phyloP scores from a whole-genome alignment of 2,888 invertebrate genomes.

The Chloroclysta siterata region DNA sequence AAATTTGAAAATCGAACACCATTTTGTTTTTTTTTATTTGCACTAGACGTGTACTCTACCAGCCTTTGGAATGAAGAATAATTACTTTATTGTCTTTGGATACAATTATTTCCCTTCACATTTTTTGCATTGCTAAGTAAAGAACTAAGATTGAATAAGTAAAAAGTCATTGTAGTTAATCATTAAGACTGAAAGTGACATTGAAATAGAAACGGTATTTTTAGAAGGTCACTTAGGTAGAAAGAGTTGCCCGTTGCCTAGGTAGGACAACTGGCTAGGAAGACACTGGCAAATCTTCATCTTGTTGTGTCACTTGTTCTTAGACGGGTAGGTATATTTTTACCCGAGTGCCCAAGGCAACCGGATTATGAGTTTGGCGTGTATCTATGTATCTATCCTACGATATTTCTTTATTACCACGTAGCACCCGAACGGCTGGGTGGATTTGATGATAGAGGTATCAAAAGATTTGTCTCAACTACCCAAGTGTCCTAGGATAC shows the following conservation, averaged over 20 bases:
- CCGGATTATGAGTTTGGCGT: no score
- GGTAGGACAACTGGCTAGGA: no score
- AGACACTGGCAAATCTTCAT: no score
- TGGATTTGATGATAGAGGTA: no score
- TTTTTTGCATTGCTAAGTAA: slow-evolving; percentile 47
- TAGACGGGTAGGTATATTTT: no score
- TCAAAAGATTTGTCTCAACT: no score
- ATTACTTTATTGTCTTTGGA: slow-evolving; percentile 34
- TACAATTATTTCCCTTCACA: slow-evolving; percentile 58
- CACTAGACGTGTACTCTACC: slow-evolving; percentile 56
- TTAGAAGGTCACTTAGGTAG: slow-evolving; percentile 34
- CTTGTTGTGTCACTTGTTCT: no score
- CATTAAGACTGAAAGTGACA: slow-evolving; percentile 24
- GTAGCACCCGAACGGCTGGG: no score
- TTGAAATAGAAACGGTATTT: slow-evolving; percentile 44
- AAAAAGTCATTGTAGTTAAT: slow-evolving; percentile 14
- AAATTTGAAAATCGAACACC: slow-evolving; percentile 18
- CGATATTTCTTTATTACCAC: no score
- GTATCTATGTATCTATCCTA: no score
- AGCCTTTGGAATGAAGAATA: slow-evolving; percentile 52
- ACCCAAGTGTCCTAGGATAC: no score
- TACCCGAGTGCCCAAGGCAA: no score
- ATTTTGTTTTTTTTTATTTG: slow-evolving; percentile 23
- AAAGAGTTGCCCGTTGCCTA: background rate
- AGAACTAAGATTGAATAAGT: slow-evolving; percentile 13